Evolutionary conservation across 2,797 vertebrate genomes (phyloP), one percentile per base, ranked within the genome.

Genomic region (Aratinga solstitialis): DNA sequence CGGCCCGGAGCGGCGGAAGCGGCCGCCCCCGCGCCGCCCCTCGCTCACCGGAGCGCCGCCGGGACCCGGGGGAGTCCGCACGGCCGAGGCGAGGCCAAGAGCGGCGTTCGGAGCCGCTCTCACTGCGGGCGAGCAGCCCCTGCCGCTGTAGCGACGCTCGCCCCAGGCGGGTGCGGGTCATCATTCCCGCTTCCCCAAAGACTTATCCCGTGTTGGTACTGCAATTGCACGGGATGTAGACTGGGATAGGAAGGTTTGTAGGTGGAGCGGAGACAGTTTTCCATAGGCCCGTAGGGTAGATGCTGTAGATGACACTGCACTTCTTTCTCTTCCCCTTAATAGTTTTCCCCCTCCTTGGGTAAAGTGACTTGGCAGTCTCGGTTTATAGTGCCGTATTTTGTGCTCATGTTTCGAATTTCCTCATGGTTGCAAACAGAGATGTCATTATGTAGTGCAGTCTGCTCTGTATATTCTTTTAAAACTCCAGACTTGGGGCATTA

Each of bases 121-220:
- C 34, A 16, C 56, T 5, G 56, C n/a, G 22, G n/a, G 32, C 32
- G 32, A 30, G 54, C 54, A 58, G 54, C 54, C n/a, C n/a, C n/a
- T 15, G 21, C 14, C 21, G n/a, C 22, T 23, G n/a, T 7, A 14
- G 48, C 27, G 7, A 0, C 14, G 50, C 68, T 40, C 10, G n/a
- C 36, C 32, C 12, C 51, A 14, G 12, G 0, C 45, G 4, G 47
- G 7, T 10, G 66, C 42, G 0, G 7, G 66, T 38, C 26, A 29
- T 58, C 47, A 7, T 4, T 27, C 66, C 7, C 10, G 6, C 61
- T 0, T 15, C 11, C 45, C 42, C 67, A 11, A 40, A 43, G 59
- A 7, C 34, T 10, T 8, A 6, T 9, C 71, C 79, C 62, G 4
- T 3, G 5, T 1, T 10, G 68, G 75, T 58, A 1, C 67, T 2